Conservation (phyloP, 2,797 vertebrate species). For the Kryptolebias ocellatus region DNA sequence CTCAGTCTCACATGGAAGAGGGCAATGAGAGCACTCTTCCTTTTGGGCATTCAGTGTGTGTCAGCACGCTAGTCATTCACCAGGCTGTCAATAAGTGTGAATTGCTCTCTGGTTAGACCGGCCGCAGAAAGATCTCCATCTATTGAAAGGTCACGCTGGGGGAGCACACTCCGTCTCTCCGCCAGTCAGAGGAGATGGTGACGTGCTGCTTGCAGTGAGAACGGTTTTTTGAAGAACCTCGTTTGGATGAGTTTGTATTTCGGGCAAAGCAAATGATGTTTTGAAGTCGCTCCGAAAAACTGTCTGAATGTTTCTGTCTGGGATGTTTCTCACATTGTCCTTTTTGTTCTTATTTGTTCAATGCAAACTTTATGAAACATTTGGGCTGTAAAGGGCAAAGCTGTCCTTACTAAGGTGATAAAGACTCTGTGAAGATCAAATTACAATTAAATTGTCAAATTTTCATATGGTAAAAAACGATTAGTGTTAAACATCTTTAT, state of each 20-base stretch:
- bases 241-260: conserved; percentile 65
- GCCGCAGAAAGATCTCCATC: conserved; percentile 65
- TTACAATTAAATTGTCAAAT: too few species aligned
- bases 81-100: conserved; percentile 70
- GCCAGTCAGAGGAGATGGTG: conserved; percentile 42
- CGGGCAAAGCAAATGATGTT: conserved; percentile 44
- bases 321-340: conserved; percentile 55
- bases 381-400: conserved; percentile 39
- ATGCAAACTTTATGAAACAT: conserved; percentile 45
- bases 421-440: too few species aligned
- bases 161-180: conserved; percentile 33
- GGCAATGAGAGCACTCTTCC: conserved; percentile 66
- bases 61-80: conserved; percentile 70
- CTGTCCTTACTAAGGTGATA: not conserved
- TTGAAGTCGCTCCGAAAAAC: conserved; percentile 54
- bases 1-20: conserved; percentile 70
- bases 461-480: too few species aligned
- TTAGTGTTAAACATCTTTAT: too few species aligned
- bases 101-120: conserved; percentile 66
- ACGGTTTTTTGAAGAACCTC: conserved; percentile 51
- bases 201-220: conserved; percentile 31
- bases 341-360: conserved; percentile 59
- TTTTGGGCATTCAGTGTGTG: conserved; percentile 68
- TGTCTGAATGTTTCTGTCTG: conserved; percentile 47
- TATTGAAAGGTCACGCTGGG: conserved; percentile 53